Conservation (phyloP, 1,140 invertebrate species). For the Drosophila azteca region DNA sequence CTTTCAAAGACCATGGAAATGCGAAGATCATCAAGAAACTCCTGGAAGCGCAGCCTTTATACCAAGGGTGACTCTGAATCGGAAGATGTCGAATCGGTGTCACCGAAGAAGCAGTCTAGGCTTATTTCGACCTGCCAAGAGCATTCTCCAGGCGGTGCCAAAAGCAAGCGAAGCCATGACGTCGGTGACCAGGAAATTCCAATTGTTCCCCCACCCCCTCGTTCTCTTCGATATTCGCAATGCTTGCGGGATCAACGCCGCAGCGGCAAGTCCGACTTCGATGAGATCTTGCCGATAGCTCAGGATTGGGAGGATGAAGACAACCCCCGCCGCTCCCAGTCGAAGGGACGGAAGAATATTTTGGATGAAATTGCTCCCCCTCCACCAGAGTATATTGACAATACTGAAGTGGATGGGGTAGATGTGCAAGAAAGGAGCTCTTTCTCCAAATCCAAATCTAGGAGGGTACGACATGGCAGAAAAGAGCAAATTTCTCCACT, state of each 20-base stretch:
- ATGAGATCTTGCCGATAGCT: not conserved
- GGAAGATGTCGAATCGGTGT: constrained; percentile 21
- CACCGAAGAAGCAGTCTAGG: constrained; percentile 17
- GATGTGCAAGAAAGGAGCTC: not conserved
- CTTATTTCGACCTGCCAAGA: not conserved
- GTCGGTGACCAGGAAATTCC: not conserved
- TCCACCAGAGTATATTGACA: constrained; percentile 4
- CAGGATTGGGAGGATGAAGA: not conserved
- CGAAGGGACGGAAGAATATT: not conserved
- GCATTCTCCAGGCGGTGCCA: not conserved
- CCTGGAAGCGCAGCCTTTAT: constrained; percentile 57
- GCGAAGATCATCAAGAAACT: not conserved
- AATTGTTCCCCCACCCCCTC: constrained; percentile 57
- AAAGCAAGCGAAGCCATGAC: no score
- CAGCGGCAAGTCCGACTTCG: not conserved
- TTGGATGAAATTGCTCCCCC: constrained; percentile 1
- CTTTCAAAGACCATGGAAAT: constrained; percentile 28
- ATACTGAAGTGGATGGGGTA: not conserved
- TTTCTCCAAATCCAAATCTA: no score
- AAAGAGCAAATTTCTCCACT: not conserved
- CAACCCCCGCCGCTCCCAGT: no score
- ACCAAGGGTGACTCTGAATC: constrained; percentile 56
- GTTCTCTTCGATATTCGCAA: constrained; percentile 44
- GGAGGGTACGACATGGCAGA: no score
- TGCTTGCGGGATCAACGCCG: not conserved